Percentiles rank a stretch among this genome's conserved stretches.
phyloP scores from a whole-genome alignment of 2,113 vertebrate species.

The Callipepla californica region DNA sequence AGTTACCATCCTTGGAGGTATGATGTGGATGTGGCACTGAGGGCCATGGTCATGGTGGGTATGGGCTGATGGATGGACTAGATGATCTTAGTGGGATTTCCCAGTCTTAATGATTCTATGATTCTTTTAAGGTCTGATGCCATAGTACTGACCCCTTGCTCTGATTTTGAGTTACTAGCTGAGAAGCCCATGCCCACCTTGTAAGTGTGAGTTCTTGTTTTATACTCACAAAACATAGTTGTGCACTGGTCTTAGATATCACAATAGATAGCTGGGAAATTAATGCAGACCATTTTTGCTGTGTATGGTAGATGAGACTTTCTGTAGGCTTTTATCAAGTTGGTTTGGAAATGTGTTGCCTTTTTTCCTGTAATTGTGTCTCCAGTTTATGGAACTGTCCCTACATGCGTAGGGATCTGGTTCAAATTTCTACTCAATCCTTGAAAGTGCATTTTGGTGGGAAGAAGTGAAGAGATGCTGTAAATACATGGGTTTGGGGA shows the following conservation, averaged over 20 bases:
- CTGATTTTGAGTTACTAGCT: rapidly evolving
- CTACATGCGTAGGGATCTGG: not conserved
- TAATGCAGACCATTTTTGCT: not conserved
- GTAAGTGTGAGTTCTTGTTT: not conserved
- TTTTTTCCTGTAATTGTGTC: not conserved
- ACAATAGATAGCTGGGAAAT: not conserved
- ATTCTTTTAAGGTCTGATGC: no score
- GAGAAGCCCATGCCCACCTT: not conserved
- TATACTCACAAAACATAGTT: not conserved
- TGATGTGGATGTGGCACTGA: no score
- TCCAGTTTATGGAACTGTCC: not conserved
- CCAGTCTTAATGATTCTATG: no score
- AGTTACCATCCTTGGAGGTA: no score
- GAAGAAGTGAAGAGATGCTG: not conserved
- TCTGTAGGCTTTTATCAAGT: not conserved
- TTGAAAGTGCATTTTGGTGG: not conserved
- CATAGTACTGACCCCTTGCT: not conserved
- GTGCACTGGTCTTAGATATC: not conserved
- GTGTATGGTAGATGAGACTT: not conserved
- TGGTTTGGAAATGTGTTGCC: not conserved
- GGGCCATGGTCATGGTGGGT: no score
- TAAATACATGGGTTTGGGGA: not conserved
- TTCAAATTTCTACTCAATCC: not conserved
- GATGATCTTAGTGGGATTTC: no score
- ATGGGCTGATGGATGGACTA: no score